Percentiles rank a stretch among this genome's conserved stretches.
These are phyloP conservation scores for Xanthorhoe spadicearia DNA, from an alignment of 2,888 invertebrate genomes.

Conservation along the genomic window DNA sequence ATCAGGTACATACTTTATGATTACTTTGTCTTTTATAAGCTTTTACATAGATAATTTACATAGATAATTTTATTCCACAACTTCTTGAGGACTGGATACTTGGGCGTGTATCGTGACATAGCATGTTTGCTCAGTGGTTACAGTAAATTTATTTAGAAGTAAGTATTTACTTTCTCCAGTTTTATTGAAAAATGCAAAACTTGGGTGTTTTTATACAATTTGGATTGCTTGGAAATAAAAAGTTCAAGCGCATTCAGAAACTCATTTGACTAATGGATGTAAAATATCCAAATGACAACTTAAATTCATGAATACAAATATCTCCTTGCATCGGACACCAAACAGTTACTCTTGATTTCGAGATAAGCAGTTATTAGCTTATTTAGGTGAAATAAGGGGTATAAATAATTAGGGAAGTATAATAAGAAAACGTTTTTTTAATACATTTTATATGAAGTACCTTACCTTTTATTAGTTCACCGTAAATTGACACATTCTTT, in stretches of 20 bases:
- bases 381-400: too few species aligned
- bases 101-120: background rate
- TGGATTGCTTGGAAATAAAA: constrained; percentile 8
- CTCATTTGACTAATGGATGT: background rate
- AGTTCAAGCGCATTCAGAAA: background rate
- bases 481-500: too few species aligned
- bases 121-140: constrained; percentile 2
- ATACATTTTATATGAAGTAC: too few species aligned
- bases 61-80: background rate
- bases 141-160: constrained; percentile 8
- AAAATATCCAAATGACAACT: background rate
- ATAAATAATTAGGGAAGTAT: too few species aligned
- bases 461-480: too few species aligned
- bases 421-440: too few species aligned
- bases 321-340: too few species aligned
- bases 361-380: too few species aligned
- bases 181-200: constrained; percentile 29
- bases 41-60: background rate
- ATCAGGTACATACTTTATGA: constrained; percentile 54
- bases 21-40: background rate
- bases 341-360: too few species aligned
- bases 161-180: constrained; percentile 18
- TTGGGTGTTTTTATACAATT: constrained; percentile 10
- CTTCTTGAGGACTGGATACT: background rate
- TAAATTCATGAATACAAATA: too few species aligned